Evolutionary conservation across 2,113 vertebrate genomes (phyloP), one percentile per base, ranked within the genome.

Genomic region (Muntiacus muntjak): DNA sequence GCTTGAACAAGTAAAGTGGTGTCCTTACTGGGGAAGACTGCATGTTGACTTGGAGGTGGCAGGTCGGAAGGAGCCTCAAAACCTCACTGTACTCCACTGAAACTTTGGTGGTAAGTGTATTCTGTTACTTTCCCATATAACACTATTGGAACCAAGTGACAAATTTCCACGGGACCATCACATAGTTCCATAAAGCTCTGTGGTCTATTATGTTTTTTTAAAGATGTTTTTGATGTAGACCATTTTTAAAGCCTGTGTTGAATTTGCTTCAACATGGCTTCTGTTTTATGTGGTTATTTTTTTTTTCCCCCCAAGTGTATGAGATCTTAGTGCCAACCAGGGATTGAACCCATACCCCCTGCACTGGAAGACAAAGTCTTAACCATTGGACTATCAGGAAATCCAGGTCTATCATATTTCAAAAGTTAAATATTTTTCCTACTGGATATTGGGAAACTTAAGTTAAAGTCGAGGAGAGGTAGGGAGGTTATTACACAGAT

Each of bases 391-490:
- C 71, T 26, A 43, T 26, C 23, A 76, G 71, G 71, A 76, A 76
- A 43, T 76, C 12, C 71, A 26, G 23, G 36, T 76, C 28, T 86
- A 47, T n/a, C 26, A 58, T 33, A 85, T 82, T 83, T 87, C 40
- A 87, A 55, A 83, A 3, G 25, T 54, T 67, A 83, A 78, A 76
- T 82, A 85, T 43, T 94, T 89, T 74, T 74, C n/a, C 33, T 94
- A 19, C 33, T 79, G 54, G 28, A 57, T 86, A 92, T 36, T 86
- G 45, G 92, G 25, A 76, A 64, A 12, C 6, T 40, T 40, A 76
- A n/a, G 30, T 81, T 9, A 82, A 58, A 94, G 4, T n/a, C 26
- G 16, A 54, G 30, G 9, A 76, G 15, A 47, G 2, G 7, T 67
- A 74, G 11, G 4, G 36, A 74, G 36, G 1, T 83, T 87, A 57